A percentile compares a stretch with the other conserved stretches of the same genome.
phyloP scores from a whole-genome alignment of 2,888 invertebrate species.

The Thera obeliscata region DNA sequence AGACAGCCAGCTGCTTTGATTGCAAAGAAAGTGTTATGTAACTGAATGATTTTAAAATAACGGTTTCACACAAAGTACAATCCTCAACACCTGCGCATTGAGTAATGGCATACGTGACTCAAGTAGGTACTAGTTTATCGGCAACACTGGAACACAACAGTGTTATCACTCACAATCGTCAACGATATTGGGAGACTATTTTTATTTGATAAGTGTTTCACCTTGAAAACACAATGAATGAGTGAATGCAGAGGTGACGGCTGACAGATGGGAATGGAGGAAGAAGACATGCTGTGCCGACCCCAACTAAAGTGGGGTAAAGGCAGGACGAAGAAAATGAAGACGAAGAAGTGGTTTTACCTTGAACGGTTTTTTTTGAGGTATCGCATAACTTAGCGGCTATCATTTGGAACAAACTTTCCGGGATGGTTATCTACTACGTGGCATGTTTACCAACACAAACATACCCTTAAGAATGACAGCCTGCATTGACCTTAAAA shows the following conservation, averaged over 20 bases:
- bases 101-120: conserved; percentile 79
- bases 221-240: conserved; percentile 58
- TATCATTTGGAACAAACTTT: not conserved
- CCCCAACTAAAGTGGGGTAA: too few species aligned
- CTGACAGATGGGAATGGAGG: too few species aligned
- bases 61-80: conserved; percentile 39
- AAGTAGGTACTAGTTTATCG: conserved; percentile 64
- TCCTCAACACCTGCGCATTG: conserved; percentile 60
- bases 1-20: conserved; percentile 1
- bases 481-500: too few species aligned
- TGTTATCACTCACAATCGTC: conserved; percentile 68
- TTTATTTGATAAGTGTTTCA: conserved; percentile 67
- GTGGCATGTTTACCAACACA: not conserved
- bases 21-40: conserved; percentile 37
- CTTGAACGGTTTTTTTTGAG: conserved; percentile 62
- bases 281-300: too few species aligned
- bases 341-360: conserved; percentile 55
- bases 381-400: conserved; percentile 16
- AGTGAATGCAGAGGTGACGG: too few species aligned
- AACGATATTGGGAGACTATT: conserved; percentile 62
- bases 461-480: too few species aligned
- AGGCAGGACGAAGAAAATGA: too few species aligned
- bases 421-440: conserved; percentile 9
- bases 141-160: conserved; percentile 71
- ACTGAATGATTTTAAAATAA: conserved; percentile 45